These are phyloP conservation scores for Cosmia trapezina DNA, from an alignment of 2,888 invertebrate species.

Conservation along the genomic window DNA sequence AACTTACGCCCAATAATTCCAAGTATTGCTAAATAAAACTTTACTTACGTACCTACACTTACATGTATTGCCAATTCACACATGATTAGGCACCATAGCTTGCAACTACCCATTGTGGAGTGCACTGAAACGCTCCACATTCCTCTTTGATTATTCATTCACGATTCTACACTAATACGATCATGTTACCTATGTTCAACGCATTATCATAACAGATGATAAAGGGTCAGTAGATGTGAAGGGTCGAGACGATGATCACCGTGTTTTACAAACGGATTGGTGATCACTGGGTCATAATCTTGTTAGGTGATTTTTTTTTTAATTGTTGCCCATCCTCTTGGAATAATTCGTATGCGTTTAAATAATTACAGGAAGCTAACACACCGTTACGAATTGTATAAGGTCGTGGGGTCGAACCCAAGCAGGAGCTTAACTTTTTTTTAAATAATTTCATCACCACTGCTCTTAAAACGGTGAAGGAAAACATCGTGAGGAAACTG, in stretches of 20 bases:
- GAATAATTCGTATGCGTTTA: neutral
- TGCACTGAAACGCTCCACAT: conserved; percentile 56
- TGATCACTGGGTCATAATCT: neutral
- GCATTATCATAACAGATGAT: conserved; percentile 27
- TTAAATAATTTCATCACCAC: no score
- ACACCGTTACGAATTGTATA: no score
- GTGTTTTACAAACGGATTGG: neutral
- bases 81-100: conserved; percentile 51
- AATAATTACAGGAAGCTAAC: neutral
- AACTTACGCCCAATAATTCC: neutral
- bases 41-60: conserved; percentile 3
- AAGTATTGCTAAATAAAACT: neutral
- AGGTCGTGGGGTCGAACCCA: no score
- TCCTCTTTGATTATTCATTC: conserved; percentile 73
- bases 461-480: no score
- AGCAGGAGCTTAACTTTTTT: no score
- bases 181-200: conserved; percentile 28
- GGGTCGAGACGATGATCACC: neutral
- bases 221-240: conserved; percentile 2
- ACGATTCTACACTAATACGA: conserved; percentile 57
- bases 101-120: conserved; percentile 48
- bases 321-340: neutral
- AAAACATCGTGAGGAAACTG: no score
- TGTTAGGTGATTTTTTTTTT: no score
- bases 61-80: conserved; percentile 42